Percentiles rank a stretch among this genome's conserved stretches.
These are phyloP conservation scores for Torymus tubicola DNA, from an alignment of 2,888 invertebrate genomes.

Conservation along the genomic window DNA sequence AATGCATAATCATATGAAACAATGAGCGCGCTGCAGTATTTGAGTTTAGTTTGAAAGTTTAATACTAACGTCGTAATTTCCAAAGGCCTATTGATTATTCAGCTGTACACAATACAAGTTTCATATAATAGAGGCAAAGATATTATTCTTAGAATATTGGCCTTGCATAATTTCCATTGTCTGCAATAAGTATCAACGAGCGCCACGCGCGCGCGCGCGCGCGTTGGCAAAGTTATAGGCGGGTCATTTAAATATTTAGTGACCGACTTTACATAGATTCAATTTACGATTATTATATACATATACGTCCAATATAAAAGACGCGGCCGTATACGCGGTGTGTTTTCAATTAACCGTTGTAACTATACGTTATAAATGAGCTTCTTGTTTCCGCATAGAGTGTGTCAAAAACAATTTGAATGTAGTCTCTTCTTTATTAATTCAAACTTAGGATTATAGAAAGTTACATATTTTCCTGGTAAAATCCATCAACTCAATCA, in stretches of 20 bases:
- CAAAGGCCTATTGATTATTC: slow-evolving; percentile 47
- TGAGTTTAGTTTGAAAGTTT: slow-evolving; percentile 33
- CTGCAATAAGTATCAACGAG: slow-evolving; percentile 44
- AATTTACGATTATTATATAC: slow-evolving; percentile 31
- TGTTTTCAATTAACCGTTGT: slow-evolving; percentile 16
- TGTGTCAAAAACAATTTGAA: too few species aligned
- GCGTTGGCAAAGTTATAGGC: slow-evolving; percentile 32
- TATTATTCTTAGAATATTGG: slow-evolving; percentile 43
- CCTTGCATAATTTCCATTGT: slow-evolving; percentile 47
- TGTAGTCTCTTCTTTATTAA: too few species aligned
- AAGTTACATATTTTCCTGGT: too few species aligned
- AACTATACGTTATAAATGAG: too few species aligned
- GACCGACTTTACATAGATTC: slow-evolving; percentile 45
- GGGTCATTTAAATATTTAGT: slow-evolving; percentile 41
- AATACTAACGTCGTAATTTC: slow-evolving; percentile 40
- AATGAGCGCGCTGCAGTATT: slow-evolving; percentile 1
- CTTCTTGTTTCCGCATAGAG: too few species aligned
- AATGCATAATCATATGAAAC: background rate
- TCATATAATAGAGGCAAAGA: slow-evolving; percentile 41
- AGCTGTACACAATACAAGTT: slow-evolving; percentile 31
- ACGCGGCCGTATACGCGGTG: background rate
- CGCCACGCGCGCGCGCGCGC: too few species aligned
- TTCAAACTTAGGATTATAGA: too few species aligned
- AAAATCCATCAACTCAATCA: too few species aligned
- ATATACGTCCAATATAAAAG: background rate